Evolutionary conservation across 2,113 vertebrate genomes (phyloP), one percentile per base, ranked within the genome.

Genomic region (Pipra filicauda): DNA sequence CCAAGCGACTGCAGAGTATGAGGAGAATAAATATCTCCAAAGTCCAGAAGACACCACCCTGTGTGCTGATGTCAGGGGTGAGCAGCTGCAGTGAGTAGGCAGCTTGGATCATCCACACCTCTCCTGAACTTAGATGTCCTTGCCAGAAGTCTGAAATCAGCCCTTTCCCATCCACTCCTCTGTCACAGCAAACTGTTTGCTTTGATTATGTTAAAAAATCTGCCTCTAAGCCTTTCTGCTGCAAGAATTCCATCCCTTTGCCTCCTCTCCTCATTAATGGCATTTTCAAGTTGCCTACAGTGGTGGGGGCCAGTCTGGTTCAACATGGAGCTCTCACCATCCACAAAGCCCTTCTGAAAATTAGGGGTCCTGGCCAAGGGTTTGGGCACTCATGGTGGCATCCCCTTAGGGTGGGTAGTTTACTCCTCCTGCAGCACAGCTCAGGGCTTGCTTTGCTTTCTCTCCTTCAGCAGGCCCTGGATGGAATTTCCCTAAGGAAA

Each of bases 11-110:
- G 43, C 31, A 74, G 72, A 2, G 6, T 26, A 62, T 12, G 28
- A 77, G 46, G 16, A 67, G 41, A 76, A 76, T 16, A 46, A 94
- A 77, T 5, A 59, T 33, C 41, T 85, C 61, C 41, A 2, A 72
- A 91, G 22, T 54, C 77, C 82, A 92, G 58, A 73, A 37, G 37
- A 79, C 15, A 58, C 83, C 52, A 23, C 24, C 20, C 44, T 88
- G 48, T 0, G 4, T n/a, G 46, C 35, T 77, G 77, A 87, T 2
- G 30, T 39, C 54, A 7, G 16, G 28, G 20, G 13, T 0, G 0
- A 79, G 70, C 89, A 78, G 70, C 61, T 89, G 73, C 66, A 83
- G 46, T 2, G 6, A 77, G 52, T 1, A 65, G 66, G 57, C 77
- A 91, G 78, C 41, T 37, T 54, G 71, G 62, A 46, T 43, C 54